Conservation (phyloP, 2,888 invertebrate genomes). For the Epicampocera succincta region DNA sequence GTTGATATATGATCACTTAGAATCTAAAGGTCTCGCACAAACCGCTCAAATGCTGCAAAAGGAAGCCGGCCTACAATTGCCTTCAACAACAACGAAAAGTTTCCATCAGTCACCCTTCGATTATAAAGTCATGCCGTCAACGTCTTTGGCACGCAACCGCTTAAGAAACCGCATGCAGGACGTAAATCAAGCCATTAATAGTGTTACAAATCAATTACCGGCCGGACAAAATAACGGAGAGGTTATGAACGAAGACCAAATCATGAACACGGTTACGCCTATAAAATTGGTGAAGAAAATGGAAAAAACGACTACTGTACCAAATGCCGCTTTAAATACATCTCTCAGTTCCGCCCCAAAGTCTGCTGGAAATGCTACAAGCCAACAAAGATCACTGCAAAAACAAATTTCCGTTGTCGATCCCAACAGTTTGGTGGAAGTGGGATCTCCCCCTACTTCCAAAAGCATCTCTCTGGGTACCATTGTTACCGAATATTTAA, state of each 20-base stretch:
- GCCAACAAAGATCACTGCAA: constrained; percentile 80
- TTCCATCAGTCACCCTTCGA: constrained; percentile 81
- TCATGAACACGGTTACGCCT: constrained; percentile 72
- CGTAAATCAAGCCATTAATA: constrained; percentile 73
- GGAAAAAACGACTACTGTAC: constrained; percentile 63
- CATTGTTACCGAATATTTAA: constrained; percentile 97
- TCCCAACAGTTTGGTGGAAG: constrained; percentile 82
- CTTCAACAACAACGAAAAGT: constrained; percentile 78
- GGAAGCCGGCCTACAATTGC: constrained; percentile 86
- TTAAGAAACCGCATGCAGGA: constrained; percentile 80
- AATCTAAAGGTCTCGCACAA: constrained; percentile 87
- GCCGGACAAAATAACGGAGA: constrained; percentile 32
- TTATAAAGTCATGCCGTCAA: constrained; percentile 76
- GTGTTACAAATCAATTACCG: constrained; percentile 40
- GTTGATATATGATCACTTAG: constrained; percentile 93
- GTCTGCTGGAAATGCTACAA: constrained; percentile 31
- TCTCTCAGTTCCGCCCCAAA: constrained; percentile 28
- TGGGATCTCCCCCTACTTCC: constrained; percentile 75
- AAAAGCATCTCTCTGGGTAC: constrained; percentile 89
- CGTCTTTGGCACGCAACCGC: constrained; percentile 75
- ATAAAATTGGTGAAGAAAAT: constrained; percentile 77
- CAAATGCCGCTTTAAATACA: constrained; percentile 2
- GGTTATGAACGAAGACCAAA: constrained; percentile 66
- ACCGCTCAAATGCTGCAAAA: constrained; percentile 88
- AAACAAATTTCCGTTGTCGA: constrained; percentile 82